phyloP scores from a whole-genome alignment of 2,888 invertebrate genomes.

The Exephanes ischioxanthus region DNA sequence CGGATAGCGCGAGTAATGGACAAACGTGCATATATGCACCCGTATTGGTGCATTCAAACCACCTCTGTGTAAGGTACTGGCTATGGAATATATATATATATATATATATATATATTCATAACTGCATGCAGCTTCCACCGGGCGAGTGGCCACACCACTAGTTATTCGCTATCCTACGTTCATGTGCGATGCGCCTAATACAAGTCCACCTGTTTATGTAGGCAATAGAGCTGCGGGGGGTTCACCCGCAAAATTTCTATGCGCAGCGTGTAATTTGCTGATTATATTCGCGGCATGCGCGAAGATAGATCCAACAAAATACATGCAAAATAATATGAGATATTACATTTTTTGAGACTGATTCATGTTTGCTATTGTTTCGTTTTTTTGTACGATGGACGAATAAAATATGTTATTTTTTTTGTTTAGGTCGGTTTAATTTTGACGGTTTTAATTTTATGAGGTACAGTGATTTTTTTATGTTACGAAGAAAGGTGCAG shows the following conservation, averaged over 20 bases:
- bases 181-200: background rate
- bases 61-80: background rate
- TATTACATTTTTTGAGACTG: no score
- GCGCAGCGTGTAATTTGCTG: background rate
- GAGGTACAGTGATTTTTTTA: background rate
- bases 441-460: no score
- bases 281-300: constrained; percentile 9
- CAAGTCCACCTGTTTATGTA: background rate
- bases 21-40: constrained; percentile 19
- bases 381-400: no score
- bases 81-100: no score
- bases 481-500: background rate
- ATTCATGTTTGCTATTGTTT: no score
- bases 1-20: constrained; percentile 44
- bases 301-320: background rate
- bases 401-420: no score
- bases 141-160: background rate
- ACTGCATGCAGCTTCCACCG: background rate
- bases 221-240: background rate
- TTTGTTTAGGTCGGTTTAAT: no score
- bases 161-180: background rate
- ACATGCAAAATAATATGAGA: background rate
- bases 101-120: background rate
- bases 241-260: background rate
- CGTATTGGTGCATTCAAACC: background rate